These are phyloP conservation scores for Atta colombica DNA, from an alignment of 1,140 invertebrate species.

Conservation along the genomic window DNA sequence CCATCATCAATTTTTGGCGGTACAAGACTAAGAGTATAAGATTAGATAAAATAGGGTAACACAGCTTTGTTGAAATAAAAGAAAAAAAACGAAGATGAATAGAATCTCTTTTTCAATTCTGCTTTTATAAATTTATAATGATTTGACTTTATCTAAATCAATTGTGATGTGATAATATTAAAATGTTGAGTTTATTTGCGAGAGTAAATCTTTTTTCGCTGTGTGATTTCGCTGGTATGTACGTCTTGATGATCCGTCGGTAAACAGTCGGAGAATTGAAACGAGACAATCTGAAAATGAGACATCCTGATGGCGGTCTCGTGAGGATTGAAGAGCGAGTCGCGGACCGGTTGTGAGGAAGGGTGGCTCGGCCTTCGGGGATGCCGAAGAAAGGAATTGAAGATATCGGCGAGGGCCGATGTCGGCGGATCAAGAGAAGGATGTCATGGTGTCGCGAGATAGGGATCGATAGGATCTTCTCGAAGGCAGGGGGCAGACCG, in stretches of 20 bases:
- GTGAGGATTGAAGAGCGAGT: not conserved
- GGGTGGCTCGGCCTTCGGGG: slow-evolving; percentile 41
- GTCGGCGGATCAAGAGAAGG: slow-evolving; percentile 85
- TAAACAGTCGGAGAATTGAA: slow-evolving; percentile 11
- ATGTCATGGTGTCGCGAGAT: slow-evolving; percentile 84
- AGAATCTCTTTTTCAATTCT: not conserved
- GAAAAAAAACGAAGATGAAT: not conserved
- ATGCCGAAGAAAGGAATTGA: slow-evolving; percentile 62
- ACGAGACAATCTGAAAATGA: slow-evolving; percentile 63
- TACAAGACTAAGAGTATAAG: not conserved
- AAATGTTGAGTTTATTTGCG: not conserved
- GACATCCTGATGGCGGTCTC: slow-evolving; percentile 63
- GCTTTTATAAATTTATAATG: not conserved
- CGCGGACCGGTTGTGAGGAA: slow-evolving; percentile 55
- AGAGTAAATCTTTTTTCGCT: not conserved
- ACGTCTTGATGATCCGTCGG: slow-evolving; percentile 6
- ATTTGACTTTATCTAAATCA: not conserved
- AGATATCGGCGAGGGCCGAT: slow-evolving; percentile 64
- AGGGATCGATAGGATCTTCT: slow-evolving; percentile 72
- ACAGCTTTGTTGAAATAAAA: not conserved
- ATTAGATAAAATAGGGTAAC: not conserved
- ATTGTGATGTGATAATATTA: not conserved
- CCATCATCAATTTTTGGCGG: too few relatives aligned
- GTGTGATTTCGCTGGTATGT: not conserved
- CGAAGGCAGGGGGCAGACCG: slow-evolving; percentile 38